Conservation (phyloP, 1,140 invertebrate species). For the Mactra quadrangularis region DNA sequence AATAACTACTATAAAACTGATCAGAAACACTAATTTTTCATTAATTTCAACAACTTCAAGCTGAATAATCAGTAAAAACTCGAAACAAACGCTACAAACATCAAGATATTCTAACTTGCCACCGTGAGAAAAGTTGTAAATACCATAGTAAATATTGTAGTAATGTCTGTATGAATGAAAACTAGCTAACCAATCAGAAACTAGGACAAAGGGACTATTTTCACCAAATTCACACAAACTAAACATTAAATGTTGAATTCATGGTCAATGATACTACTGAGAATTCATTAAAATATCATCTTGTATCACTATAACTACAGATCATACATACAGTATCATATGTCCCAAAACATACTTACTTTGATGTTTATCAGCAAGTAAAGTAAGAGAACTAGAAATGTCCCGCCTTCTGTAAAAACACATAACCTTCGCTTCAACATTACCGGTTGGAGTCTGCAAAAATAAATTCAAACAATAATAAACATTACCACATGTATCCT, state of each 20-base stretch:
- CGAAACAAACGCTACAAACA: too few species aligned
- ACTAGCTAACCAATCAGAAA: slow-evolving; percentile 70
- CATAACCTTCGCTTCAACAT: slow-evolving; percentile 99
- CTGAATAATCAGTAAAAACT: too few species aligned
- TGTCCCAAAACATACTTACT: slow-evolving; percentile 89
- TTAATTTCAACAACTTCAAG: too few species aligned
- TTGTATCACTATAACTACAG: too few species aligned
- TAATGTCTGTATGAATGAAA: slow-evolving; percentile 67
- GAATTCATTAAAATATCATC: too few species aligned
- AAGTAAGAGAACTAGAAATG: slow-evolving; percentile 95
- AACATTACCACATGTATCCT: background rate
- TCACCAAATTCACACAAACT: slow-evolving; percentile 39
- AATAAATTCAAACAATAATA: slow-evolving; percentile 52
- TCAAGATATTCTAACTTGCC: too few species aligned
- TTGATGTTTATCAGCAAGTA: slow-evolving; percentile 99
- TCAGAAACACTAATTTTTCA: too few species aligned
- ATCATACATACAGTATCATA: too few species aligned
- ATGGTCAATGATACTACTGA: too few species aligned
- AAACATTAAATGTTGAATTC: too few species aligned
- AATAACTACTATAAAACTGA: too few species aligned
- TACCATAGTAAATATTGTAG: slow-evolving; percentile 56
- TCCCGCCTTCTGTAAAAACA: slow-evolving; percentile 99
- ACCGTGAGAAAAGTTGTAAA: background rate
- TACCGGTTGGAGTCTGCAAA: slow-evolving; percentile 94
- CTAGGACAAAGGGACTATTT: slow-evolving; percentile 69